phyloP scores from a whole-genome alignment of 2,113 vertebrate genomes.

The Barnardius zonarius region DNA sequence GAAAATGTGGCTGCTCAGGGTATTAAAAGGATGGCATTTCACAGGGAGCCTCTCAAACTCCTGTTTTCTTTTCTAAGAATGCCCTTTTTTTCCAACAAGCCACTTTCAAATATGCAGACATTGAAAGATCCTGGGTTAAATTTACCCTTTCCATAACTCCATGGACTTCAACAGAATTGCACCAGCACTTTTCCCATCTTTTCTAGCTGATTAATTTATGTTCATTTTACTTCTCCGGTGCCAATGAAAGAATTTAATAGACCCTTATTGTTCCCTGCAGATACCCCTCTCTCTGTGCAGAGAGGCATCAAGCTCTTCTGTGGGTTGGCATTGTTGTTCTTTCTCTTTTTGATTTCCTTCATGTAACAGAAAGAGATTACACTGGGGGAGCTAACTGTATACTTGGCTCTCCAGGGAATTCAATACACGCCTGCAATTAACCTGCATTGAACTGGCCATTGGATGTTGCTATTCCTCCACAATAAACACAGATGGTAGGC shows the following conservation, averaged over 20 bases:
- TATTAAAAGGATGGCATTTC: conserved; percentile 39
- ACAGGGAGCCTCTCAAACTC: not conserved
- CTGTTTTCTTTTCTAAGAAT: conserved; percentile 10
- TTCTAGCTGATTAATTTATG: conserved; percentile 54
- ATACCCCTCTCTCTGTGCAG: not conserved
- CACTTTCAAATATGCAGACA: conserved; percentile 12
- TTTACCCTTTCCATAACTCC: conserved; percentile 13
- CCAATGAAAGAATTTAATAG: conserved; percentile 53
- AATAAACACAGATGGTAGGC: conserved; percentile 56
- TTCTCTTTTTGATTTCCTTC: conserved; percentile 61
- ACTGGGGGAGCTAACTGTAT: conserved; percentile 2
- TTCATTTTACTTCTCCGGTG: not conserved
- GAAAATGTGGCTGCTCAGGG: not conserved
- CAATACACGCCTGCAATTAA: conserved; percentile 36
- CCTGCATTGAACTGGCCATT: conserved; percentile 53
- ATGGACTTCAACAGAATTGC: conserved; percentile 2
- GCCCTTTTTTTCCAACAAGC: conserved; percentile 18
- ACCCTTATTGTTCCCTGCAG: conserved; percentile 44
- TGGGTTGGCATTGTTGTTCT: conserved; percentile 49
- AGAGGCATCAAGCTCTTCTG: conserved; percentile 44
- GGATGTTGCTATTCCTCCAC: conserved; percentile 19
- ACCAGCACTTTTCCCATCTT: conserved; percentile 15
- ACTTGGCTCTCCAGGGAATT: conserved; percentile 37
- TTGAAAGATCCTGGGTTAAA: conserved; percentile 25
- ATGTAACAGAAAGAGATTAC: conserved; percentile 54